Conservation (phyloP, 1,140 invertebrate species). For the Platorchestia sp. region DNA sequence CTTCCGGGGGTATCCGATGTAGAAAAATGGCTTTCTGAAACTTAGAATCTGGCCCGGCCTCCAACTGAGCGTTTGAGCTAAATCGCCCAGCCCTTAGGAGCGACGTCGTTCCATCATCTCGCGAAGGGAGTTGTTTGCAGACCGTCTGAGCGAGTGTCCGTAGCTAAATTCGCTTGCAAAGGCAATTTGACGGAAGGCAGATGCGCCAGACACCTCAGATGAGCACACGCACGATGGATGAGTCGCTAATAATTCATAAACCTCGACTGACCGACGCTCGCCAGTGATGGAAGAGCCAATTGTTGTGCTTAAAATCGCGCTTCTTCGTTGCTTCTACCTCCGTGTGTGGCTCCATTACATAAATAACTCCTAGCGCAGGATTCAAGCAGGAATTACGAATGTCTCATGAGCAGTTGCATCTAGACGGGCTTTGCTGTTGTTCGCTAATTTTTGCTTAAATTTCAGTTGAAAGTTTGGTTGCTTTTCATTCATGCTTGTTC, state of each 20-base stretch:
- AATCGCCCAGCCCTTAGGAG: not conserved
- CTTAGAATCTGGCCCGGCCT: not conserved
- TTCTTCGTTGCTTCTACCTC: not conserved
- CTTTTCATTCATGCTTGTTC: not conserved
- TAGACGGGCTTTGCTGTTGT: not conserved
- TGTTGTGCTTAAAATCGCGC: not conserved
- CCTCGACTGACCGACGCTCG: not conserved
- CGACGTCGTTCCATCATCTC: not conserved
- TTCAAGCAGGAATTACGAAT: not conserved
- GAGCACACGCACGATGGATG: slow-evolving; percentile 22
- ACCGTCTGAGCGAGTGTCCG: not conserved
- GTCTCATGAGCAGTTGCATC: not conserved
- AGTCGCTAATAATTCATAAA: slow-evolving; percentile 43
- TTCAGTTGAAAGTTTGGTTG: not conserved
- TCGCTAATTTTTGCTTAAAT: not conserved
- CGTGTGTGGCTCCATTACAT: not conserved
- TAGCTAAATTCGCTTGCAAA: not conserved
- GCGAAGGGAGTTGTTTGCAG: slow-evolving; percentile 11
- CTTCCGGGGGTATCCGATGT: not conserved
- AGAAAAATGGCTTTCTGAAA: not conserved
- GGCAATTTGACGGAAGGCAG: slow-evolving; percentile 31
- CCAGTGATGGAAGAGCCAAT: slow-evolving; percentile 17
- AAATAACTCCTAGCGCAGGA: not conserved
- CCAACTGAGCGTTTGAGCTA: not conserved
- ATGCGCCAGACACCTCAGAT: slow-evolving; percentile 16